phyloP scores from a whole-genome alignment of 2,797 vertebrate genomes.

The Pygocentrus nattereri region DNA sequence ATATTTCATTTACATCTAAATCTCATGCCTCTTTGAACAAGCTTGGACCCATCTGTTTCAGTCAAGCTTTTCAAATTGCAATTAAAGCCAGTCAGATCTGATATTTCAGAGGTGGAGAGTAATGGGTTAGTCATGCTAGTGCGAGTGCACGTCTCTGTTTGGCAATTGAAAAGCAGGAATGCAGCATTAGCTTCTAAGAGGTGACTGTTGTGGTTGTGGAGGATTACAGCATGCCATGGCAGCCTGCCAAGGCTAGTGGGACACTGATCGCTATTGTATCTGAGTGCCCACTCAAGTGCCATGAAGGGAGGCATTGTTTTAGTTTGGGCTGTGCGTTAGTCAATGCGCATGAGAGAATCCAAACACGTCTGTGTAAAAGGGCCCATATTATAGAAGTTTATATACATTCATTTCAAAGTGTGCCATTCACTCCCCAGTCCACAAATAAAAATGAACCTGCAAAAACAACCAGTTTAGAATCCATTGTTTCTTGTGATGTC shows the following conservation, averaged over 20 bases:
- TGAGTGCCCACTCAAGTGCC: constrained; percentile 35
- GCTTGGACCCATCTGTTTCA: background rate
- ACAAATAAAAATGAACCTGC: too few species aligned
- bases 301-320: constrained; percentile 47
- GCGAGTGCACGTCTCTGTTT: background rate
- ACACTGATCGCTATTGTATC: constrained; percentile 48
- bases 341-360: constrained; percentile 2
- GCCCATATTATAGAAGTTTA: background rate
- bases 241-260: constrained; percentile 36
- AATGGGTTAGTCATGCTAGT: background rate
- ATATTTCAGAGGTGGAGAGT: background rate
- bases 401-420: too few species aligned
- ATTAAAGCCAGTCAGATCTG: background rate
- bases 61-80: background rate
- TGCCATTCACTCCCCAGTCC: too few species aligned
- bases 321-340: constrained; percentile 3
- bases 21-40: background rate
- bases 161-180: constrained; percentile 10
- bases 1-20: background rate
- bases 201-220: constrained; percentile 21
- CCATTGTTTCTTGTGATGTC: too few species aligned
- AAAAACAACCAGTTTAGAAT: too few species aligned
- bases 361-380: background rate
- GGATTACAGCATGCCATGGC: constrained; percentile 42
- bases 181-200: constrained; percentile 22